Evolutionary conservation across 2,113 vertebrate species (phyloP).

Genomic region (Regulus satrapa): DNA sequence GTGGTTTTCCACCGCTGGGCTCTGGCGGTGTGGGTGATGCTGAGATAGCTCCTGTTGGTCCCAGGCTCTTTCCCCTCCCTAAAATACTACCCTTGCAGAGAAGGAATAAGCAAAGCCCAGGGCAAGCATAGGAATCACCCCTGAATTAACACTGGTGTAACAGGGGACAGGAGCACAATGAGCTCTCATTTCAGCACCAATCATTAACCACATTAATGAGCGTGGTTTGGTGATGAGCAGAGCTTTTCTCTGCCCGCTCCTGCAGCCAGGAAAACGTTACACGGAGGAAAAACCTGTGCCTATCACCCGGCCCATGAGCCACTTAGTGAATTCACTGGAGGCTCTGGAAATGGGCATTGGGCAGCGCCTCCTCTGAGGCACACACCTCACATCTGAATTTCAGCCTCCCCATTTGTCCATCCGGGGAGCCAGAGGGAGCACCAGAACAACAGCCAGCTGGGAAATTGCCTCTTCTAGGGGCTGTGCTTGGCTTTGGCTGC

Average conservation of each 20-base stretch:
- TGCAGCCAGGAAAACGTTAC: background rate
- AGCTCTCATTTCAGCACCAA: background rate
- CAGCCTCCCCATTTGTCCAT: background rate
- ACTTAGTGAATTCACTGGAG: background rate
- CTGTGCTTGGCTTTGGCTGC: background rate
- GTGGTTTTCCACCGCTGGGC: background rate
- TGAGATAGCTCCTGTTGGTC: background rate
- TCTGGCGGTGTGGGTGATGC: fast-evolving
- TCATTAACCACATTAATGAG: background rate
- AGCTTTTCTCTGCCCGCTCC: background rate
- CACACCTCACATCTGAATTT: fast-evolving
- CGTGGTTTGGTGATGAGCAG: background rate
- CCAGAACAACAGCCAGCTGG: fast-evolving
- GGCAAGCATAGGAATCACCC: background rate
- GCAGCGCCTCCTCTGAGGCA: background rate
- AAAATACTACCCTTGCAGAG: background rate
- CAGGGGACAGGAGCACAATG: background rate
- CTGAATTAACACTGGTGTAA: fast-evolving
- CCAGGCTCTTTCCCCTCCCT: background rate
- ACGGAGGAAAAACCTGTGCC: fast-evolving
- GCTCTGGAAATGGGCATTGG: background rate
- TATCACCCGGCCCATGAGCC: fast-evolving
- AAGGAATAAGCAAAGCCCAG: background rate
- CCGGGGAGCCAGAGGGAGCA: background rate
- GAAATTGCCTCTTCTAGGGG: fast-evolving